Base-by-base conservation (phyloP, 2,797 vertebrate genomes). In the Kryptolebias ocellatus region DNA sequence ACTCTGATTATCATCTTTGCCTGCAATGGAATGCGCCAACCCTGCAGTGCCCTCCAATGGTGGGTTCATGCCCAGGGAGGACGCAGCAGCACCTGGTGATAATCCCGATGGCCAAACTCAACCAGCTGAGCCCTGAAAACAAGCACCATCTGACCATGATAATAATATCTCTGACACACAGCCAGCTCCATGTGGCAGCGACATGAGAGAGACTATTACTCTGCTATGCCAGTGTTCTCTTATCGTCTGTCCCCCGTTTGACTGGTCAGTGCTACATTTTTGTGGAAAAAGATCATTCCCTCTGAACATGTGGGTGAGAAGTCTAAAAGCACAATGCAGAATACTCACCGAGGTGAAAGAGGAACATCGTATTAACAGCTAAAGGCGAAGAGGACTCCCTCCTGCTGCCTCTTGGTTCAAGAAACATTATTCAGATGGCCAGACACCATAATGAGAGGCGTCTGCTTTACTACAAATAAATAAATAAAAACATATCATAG, bases 141-240 rank as follows among this genome's bases (percentile, higher is more conserved):
- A 87, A 86, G 93, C 91, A 91, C 85, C 87, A 90, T 92, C 90
- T 92, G 90, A 93, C 92, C 92, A 93, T 72, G 59, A 77, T 79
- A 82, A 85, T 86, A 73, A 82, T 85, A 77, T 74, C 80, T 72
- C 80, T 90, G 72, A 78, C 85, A 70, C 78, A 53, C 83, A 80
- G 83, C 89, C 86, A 87, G 81, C 82, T 87, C 89, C 83, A 73
- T 75, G 90, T 88, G 73, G 67, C 78, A 54, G 20, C 58, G 67
- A 85, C 74, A 78, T 76, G 64, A 64, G 65, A 83, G 69, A 62
- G 54, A 64, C 64, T 70, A 74, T 77, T 81, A 72, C 70, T 88
- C 77, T 58, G 65, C 70, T 74, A 70, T 67, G 24, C 73, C 51
- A 54, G 51, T 61, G 29, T 60, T 66, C 56, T 67, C 34, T 74